Evolutionary conservation across 2,113 vertebrate genomes (phyloP), one percentile per base, ranked within the genome.

Genomic region (Ctenodactylus gundi): DNA sequence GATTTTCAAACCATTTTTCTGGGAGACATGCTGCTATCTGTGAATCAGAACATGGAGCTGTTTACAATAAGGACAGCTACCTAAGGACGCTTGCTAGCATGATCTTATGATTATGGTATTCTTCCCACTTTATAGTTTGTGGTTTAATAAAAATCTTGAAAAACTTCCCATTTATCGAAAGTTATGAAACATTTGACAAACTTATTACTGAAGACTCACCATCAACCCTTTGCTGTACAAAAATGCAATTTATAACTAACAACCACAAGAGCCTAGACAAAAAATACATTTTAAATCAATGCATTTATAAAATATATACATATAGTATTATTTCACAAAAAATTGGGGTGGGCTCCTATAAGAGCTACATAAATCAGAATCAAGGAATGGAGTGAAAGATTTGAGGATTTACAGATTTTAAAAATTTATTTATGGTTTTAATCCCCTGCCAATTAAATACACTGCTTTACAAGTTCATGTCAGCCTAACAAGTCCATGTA

Each of bases 1-100:
- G 96, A 57, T 95, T 97, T 73, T 94, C 93, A 92, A 99, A 99
- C 99, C 99, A 99, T 21, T 98, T 98, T 46, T 93, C 94, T 15
- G 99, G 99, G 77, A 99, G 80, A 96, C 96, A 98, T 0, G 97
- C 98, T 64, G 98, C 98, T 65, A 99, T 98, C 99, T 98, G 91
- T 86, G 87, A 84, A 96, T 75, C 36, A 90, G 77, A 57, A 85
- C 67, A 96, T 46, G 91, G 0, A 14, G 21, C 46, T 31, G 64
- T 58, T 95, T 94, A 95, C 6, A 83, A 64, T 29, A 75, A 85
- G 23, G 17, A 90, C 55, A 89, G 60, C 62, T 65, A 72, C 17
- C 44, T 65, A 65, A 86, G 75, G 51, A 90, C 53, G 57, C 58
- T 34, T 60, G 31, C 39, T 70, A 78, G 68, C 20, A 68, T 31